These are phyloP conservation scores for Rhineura floridana DNA, from an alignment of 2,113 vertebrate species.

Conservation along the genomic window DNA sequence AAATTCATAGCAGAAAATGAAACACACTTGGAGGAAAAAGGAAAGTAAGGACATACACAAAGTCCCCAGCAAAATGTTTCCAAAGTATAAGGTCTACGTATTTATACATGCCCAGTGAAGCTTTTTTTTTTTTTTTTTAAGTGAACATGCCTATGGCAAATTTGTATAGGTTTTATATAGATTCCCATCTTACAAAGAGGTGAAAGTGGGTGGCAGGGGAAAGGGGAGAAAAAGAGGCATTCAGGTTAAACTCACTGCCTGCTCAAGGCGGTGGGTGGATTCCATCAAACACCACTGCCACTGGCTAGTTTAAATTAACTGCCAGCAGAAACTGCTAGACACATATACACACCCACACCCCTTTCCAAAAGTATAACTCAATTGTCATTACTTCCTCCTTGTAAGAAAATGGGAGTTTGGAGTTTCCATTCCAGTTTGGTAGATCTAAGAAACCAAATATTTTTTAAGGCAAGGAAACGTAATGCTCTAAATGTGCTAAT, in stretches of 20 bases:
- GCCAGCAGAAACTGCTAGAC: constrained; percentile 54
- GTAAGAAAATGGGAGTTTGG: constrained; percentile 46
- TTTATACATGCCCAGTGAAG: not conserved
- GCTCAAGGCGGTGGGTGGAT: constrained; percentile 23
- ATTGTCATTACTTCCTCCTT: constrained; percentile 59
- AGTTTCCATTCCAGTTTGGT: constrained; percentile 41
- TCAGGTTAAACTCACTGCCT: constrained; percentile 20
- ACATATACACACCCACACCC: constrained; percentile 21
- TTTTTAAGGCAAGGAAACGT: constrained; percentile 57
- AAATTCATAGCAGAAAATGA: not conserved
- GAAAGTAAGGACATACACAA: not conserved
- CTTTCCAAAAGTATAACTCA: constrained; percentile 62
- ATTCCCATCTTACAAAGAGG: not conserved
- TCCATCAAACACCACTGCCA: constrained; percentile 32
- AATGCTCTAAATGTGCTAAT: constrained; percentile 13
- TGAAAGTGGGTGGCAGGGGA: not conserved
- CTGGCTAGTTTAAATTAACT: constrained; percentile 60
- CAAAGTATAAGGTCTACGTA: not conserved
- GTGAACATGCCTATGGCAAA: constrained; percentile 25
- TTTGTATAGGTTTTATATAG: not conserved
- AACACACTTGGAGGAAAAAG: not conserved
- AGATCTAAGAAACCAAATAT: constrained; percentile 61
- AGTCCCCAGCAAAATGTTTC: not conserved
- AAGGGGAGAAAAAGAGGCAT: not conserved
- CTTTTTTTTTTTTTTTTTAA: not conserved